Base-by-base conservation (phyloP, 2,113 vertebrate genomes). In the Astatotilapia flaviijosephi region DNA sequence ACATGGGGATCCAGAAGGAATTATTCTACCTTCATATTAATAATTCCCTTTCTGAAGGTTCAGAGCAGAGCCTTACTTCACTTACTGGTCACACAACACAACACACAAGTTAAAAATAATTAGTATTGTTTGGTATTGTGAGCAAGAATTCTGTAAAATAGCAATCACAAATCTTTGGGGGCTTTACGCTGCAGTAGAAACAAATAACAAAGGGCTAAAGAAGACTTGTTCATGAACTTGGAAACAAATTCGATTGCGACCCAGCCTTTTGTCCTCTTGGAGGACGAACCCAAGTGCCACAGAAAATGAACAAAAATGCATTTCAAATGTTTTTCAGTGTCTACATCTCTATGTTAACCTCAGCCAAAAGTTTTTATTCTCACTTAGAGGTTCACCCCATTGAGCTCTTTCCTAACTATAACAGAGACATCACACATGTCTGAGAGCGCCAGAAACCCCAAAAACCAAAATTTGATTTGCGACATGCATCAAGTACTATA, bases 381-480 rank as follows among this genome's bases (percentile, higher is more conserved):
- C 81, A 91, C 88, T 82, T 82, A 2, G 89, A 89, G 82, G 88
- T 17, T 56, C 82, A 75, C 56, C 81, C 73, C 81, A 73, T 15
- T 42, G n/a, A 17, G 70, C 33, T 79, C 79, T 49, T 33, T 33
- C 45, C 56, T 4, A 42, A 42, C 51, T 65, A 31, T 79, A 83
- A 87, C 82, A 56, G 23, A 90, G 83, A 90, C 80, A 86, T 82
- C 79, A 73, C 82, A 79, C 26, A 54, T 40, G 53, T 55, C 26
- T 47, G 55, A 12, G 53, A 13, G 40, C 4, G 55, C 84, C 87
- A 89, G 80, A 68, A 91, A 90, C 83, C 83, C 68, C 85, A 84
- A 83, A 49, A 90, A 85, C 79, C 85, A 47, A 81, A 62, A 84
- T 87, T 47, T 89, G 54, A 89, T 94, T 92, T 92, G 65, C 14